Evolutionary conservation across 2,113 vertebrate species (phyloP).

Genomic region (Desmodus rotundus): DNA sequence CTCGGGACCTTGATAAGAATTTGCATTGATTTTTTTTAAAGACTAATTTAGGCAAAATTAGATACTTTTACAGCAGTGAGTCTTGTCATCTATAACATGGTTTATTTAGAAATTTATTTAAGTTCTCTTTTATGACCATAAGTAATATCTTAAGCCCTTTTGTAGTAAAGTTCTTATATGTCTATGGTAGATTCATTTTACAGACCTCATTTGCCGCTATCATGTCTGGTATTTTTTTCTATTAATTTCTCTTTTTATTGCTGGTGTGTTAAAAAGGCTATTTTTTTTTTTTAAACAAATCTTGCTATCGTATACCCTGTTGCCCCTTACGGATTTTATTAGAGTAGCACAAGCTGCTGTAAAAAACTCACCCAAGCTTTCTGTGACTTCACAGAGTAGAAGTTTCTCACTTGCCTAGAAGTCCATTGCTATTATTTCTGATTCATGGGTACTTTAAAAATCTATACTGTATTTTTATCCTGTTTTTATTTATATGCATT

Average conservation of each 20-base stretch:
- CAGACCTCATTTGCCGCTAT: background rate
- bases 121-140: constrained; percentile 1
- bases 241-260: background rate
- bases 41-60: background rate
- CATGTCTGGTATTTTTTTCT: background rate
- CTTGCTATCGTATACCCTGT: background rate
- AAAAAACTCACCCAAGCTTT: background rate
- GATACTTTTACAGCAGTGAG: background rate
- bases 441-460: background rate
- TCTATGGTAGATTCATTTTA: background rate
- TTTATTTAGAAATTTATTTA: background rate
- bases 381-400: background rate
- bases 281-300: background rate
- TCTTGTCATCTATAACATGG: background rate
- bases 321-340: background rate
- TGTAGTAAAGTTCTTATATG: background rate
- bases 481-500: background rate
- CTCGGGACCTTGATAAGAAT: background rate
- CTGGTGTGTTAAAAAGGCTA: background rate
- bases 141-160: background rate
- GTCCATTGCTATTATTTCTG: background rate
- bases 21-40: background rate
- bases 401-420: background rate
- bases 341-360: background rate
- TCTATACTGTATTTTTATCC: background rate